phyloP scores from a whole-genome alignment of 1,140 invertebrate genomes.

The Meloidogyne exigua region DNA sequence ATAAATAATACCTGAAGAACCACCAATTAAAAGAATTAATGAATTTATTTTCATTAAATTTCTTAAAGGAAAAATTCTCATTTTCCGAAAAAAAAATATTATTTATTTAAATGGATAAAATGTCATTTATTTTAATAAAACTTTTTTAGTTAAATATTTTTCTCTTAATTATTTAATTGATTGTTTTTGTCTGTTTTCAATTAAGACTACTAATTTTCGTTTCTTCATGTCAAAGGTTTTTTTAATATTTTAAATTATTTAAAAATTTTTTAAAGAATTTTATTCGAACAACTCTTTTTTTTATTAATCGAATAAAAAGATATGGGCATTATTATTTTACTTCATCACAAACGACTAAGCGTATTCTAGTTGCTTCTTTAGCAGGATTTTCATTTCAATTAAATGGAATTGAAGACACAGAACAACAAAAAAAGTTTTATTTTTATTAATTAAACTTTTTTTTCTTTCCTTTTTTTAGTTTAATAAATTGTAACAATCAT shows the following conservation, averaged over 20 bases:
- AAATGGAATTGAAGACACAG: slow-evolving; percentile 4
- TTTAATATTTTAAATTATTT: background rate
- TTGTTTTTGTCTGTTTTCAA: too few species aligned
- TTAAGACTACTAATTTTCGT: background rate
- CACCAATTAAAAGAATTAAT: background rate
- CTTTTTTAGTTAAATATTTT: background rate
- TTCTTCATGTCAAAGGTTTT: background rate
- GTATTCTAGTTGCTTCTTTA: slow-evolving; percentile 10
- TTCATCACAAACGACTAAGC: background rate
- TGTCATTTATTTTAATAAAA: background rate
- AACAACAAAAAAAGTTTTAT: background rate
- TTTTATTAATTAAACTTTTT: background rate
- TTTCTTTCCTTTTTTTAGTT: background rate
- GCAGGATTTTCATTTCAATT: slow-evolving; percentile 22
- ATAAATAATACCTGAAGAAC: background rate
- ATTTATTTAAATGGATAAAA: background rate
- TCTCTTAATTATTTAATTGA: background rate
- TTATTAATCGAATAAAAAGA: slow-evolving; percentile 5
- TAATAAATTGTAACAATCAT: slow-evolving; percentile 10
- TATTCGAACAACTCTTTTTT: background rate
- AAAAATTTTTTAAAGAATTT: background rate
- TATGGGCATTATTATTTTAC: background rate
- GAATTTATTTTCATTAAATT: background rate
- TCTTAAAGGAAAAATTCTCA: background rate
- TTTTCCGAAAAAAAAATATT: background rate